Conservation (phyloP, 1,140 invertebrate genomes). For the Magallana angulata region DNA sequence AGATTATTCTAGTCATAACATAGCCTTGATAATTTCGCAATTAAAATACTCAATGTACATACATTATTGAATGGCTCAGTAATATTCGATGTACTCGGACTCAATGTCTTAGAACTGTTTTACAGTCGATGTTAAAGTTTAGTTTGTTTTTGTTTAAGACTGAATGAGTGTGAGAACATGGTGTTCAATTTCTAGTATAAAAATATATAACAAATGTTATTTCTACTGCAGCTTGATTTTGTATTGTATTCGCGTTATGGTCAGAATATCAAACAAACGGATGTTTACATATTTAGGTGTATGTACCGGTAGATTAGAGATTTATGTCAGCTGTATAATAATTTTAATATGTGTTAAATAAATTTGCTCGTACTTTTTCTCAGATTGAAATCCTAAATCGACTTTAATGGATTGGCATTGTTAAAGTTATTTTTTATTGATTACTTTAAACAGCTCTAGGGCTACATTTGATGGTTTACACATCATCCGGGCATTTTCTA, state of each 20-base stretch:
- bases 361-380: no score
- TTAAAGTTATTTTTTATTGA: no score
- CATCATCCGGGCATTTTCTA: no score
- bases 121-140: slow-evolving; percentile 2
- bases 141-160: slow-evolving; percentile 17
- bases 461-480: no score
- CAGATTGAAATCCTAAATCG: no score
- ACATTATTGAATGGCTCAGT: neutral
- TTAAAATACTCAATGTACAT: neutral
- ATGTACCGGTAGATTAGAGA: no score
- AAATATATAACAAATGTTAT: neutral
- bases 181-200: neutral
- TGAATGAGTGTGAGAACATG: neutral
- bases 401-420: no score
- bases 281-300: neutral
- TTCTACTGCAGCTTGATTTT: neutral
- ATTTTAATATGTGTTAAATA: no score
- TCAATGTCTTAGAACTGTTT: neutral
- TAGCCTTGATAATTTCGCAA: slow-evolving; percentile 5
- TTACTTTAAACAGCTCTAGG: no score
- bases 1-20: no score
- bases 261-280: neutral
- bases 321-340: no score
- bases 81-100: neutral
- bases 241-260: neutral